Percentiles rank a stretch among this genome's conserved stretches.
Evolutionary conservation across 2,113 vertebrate genomes (phyloP).

Genomic region (Xiphophorus couchianus): DNA sequence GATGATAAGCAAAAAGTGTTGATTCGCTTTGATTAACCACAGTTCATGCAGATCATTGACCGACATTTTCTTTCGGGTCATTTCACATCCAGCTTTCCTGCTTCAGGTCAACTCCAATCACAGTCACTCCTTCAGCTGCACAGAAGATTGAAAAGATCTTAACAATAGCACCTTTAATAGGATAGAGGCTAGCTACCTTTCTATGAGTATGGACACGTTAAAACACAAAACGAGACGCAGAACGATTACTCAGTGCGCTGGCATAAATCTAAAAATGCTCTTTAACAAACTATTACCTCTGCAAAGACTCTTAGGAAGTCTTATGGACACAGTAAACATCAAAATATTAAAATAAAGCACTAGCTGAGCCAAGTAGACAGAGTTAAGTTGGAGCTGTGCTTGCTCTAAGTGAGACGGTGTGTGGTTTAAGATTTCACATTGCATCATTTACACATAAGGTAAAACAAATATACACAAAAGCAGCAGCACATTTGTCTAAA

Average conservation of each 20-base stretch:
- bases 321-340: slow-evolving; percentile 65
- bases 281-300: slow-evolving; percentile 13
- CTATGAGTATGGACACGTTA: slow-evolving; percentile 36
- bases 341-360: slow-evolving; percentile 57
- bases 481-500: slow-evolving; percentile 70
- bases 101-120: slow-evolving; percentile 53
- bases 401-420: slow-evolving; percentile 42
- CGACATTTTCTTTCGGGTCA: slow-evolving; percentile 48
- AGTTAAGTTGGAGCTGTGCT: slow-evolving; percentile 57
- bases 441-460: slow-evolving; percentile 58
- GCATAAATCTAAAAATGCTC: slow-evolving; percentile 29
- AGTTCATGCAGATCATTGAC: slow-evolving; percentile 37
- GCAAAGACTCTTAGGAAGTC: slow-evolving; percentile 53
- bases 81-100: slow-evolving; percentile 64
- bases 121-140: slow-evolving; percentile 74
- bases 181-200: slow-evolving; percentile 54
- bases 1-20: slow-evolving; percentile 41
- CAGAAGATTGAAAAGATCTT: slow-evolving; percentile 72
- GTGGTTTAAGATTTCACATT: slow-evolving; percentile 67
- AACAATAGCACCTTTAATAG: slow-evolving; percentile 78
- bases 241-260: slow-evolving; percentile 59
- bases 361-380: slow-evolving; percentile 52
- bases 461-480: slow-evolving; percentile 69
- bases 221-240: slow-evolving; percentile 59
- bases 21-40: slow-evolving; percentile 45